phyloP scores from a whole-genome alignment of 2,113 vertebrate genomes.

The Gadus macrocephalus region DNA sequence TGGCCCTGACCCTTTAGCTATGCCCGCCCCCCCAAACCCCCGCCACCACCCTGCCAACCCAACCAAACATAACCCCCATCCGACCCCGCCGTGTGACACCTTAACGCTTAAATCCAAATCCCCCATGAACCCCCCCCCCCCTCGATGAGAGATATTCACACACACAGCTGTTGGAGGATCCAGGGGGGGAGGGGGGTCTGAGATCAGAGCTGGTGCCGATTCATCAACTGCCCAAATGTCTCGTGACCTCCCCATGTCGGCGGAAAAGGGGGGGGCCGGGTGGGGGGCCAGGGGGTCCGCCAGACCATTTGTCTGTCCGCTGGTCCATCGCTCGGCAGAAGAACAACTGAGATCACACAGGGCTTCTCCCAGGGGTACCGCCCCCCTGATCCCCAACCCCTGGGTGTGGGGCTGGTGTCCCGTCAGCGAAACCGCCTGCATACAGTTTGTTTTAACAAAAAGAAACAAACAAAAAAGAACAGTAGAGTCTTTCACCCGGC shows the following conservation, averaged over 20 bases:
- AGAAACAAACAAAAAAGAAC: neutral
- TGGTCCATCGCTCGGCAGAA: no score
- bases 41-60: no score
- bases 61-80: constrained; percentile 24
- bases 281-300: no score
- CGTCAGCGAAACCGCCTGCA: neutral
- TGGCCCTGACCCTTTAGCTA: no score
- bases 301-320: no score
- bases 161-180: neutral
- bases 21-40: no score
- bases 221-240: constrained; percentile 44
- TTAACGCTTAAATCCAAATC: constrained; percentile 43
- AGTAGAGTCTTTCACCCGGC: constrained; percentile 15
- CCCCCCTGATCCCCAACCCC: no score
- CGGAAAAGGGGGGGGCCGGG: no score
- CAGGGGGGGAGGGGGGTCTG: constrained; percentile 17
- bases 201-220: constrained; percentile 63
- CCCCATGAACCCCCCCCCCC: constrained; percentile 16
- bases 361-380: no score
- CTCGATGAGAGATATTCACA: constrained; percentile 31
- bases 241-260: no score
- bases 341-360: no score
- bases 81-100: constrained; percentile 24
- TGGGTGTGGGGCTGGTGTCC: no score
- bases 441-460: neutral